phyloP scores from a whole-genome alignment of 2,888 invertebrate species.

The Drosophila kuntzei region DNA sequence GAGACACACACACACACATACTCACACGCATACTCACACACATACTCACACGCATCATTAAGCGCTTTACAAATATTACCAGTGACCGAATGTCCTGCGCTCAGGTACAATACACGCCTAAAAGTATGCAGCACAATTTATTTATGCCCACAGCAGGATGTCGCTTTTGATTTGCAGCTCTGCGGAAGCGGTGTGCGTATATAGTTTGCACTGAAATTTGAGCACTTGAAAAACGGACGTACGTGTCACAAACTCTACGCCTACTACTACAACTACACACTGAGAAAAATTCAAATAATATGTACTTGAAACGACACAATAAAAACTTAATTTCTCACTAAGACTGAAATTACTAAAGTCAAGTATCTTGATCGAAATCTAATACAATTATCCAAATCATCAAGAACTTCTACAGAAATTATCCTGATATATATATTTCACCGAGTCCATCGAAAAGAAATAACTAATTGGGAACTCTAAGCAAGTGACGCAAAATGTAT shows the following conservation, averaged over 20 bases:
- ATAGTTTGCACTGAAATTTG: constrained; percentile 55
- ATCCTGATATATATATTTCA: no score
- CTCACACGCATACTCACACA: constrained; percentile 1
- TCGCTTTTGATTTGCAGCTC: constrained; percentile 63
- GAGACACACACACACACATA: constrained; percentile 4
- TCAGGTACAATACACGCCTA: constrained; percentile 16
- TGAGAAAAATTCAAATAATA: no score
- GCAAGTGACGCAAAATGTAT: no score
- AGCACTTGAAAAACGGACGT: constrained; percentile 51
- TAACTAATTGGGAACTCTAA: no score
- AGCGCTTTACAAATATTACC: constrained; percentile 66
- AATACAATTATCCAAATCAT: no score
- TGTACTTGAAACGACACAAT: no score
- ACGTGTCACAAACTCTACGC: constrained; percentile 45
- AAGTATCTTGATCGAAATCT: no score
- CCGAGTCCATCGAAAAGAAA: no score
- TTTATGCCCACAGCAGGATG: constrained; percentile 69
- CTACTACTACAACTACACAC: constrained; percentile 16
- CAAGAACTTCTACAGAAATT: no score
- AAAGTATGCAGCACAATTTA: constrained; percentile 76
- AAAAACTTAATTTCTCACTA: no score
- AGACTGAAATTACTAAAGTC: no score
- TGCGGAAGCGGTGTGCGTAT: constrained; percentile 46
- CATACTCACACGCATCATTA: constrained; percentile 62
- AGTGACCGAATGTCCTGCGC: constrained; percentile 32